Evolutionary conservation across 2,113 vertebrate species (phyloP), one percentile per base, ranked within the genome.

Genomic region (Indri indri): DNA sequence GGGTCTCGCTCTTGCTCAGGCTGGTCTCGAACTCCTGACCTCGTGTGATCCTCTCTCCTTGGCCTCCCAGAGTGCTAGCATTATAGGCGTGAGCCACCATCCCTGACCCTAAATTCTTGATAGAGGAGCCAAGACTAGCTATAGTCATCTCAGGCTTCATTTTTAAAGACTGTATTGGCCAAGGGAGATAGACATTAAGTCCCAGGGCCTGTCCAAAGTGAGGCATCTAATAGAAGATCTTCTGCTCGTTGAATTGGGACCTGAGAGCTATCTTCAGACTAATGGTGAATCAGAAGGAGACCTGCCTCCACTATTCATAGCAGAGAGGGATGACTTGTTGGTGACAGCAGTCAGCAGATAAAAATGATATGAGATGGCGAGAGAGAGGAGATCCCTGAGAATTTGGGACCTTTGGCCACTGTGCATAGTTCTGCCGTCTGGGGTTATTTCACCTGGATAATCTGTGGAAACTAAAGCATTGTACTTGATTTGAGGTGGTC

Each of bases 161-260:
- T 94, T 93, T 92, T 65, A 37, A n/a, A 71, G 71, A 82, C 17
- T n/a, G 81, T 25, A 37, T 77, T 84, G 52, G 77, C 65, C 68
- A 94, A 93, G 10, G 23, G 20, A 47, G 32, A 57, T 81, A 47
- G 32, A 90, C 90, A 20, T 40, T 95, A 95, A 91, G 70, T n/a
- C 14, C 30, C 45, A 90, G 11, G 27, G 34, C 18, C 90, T 94
- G 32, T n/a, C 37, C 16, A 76, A 80, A 40, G 45, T 45, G 14
- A 88, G 3, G 16, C 54, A 9, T 92, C 50, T 50, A 80, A n/a
- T 18, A 76, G 2, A n/a, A 83, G 37, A 96, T 8, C 3, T 45
- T 85, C 12, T 25, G 45, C 2, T 90, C 47, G 74, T 90, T 83
- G 91, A 91, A 66, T 37, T 7, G 8, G 17, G 23, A 71, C 4